Evolutionary conservation across 2,113 vertebrate genomes (phyloP).

Genomic region (Phalacrocorax carbo): DNA sequence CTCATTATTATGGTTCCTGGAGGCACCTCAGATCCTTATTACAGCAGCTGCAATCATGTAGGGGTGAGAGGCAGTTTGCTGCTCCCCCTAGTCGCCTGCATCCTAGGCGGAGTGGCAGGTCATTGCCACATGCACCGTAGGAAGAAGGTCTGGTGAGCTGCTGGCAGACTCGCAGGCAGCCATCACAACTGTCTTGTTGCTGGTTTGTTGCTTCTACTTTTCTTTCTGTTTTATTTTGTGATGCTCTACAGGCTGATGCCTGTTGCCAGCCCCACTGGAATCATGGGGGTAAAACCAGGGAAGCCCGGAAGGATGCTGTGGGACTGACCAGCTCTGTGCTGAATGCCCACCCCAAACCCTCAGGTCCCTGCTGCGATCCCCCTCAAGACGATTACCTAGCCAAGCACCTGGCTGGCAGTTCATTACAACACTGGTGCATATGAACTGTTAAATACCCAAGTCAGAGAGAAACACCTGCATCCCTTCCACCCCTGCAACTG

Average conservation of each 20-base stretch:
- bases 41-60: background rate
- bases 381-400: background rate
- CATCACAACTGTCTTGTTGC: background rate
- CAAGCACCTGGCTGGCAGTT: background rate
- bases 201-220: background rate
- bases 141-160: background rate
- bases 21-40: conserved; percentile 1
- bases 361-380: background rate
- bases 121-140: background rate
- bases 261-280: background rate
- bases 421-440: background rate
- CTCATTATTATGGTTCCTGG: conserved; percentile 52
- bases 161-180: background rate
- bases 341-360: background rate
- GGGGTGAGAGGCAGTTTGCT: background rate
- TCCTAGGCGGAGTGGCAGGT: background rate
- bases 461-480: background rate
- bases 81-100: background rate
- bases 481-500: background rate
- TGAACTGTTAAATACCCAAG: background rate
- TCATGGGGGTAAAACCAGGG: background rate
- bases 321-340: background rate
- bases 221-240: background rate
- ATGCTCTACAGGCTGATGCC: background rate
- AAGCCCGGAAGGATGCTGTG: background rate